phyloP scores from a whole-genome alignment of 2,113 vertebrate genomes.

The mouse (Mus musculus) region DNA sequence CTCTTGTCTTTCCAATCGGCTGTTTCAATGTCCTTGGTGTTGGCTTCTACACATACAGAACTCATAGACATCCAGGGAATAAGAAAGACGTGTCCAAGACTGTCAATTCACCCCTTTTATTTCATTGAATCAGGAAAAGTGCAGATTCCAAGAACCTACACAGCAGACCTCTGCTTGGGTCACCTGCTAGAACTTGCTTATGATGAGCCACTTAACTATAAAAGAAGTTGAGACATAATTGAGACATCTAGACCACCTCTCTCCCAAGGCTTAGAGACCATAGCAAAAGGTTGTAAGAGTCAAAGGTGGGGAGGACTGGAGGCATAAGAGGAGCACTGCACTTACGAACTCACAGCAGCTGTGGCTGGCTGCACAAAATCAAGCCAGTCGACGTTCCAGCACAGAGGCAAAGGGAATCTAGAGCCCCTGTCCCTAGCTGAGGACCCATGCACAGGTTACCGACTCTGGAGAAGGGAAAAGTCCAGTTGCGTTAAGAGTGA shows the following conservation, averaged over 20 bases:
- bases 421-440: no score
- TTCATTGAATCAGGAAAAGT: neutral
- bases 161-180: neutral
- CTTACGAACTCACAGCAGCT: neutral
- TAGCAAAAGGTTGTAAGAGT: neutral
- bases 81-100: neutral
- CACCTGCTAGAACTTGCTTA: neutral
- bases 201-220: neutral
- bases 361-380: neutral
- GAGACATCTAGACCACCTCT: neutral
- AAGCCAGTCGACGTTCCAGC: neutral
- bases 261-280: neutral
- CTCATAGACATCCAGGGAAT: neutral
- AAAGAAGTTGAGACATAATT: neutral
- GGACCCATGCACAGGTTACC: neutral
- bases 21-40: neutral
- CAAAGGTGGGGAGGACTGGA: no score
- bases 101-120: neutral
- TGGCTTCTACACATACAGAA: neutral
- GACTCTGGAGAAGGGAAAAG: neutral
- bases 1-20: neutral
- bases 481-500: neutral
- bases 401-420: neutral
- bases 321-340: no score
- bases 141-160: neutral